Conservation (phyloP, 2,797 vertebrate species). For the Otolemur crassicaudatus region DNA sequence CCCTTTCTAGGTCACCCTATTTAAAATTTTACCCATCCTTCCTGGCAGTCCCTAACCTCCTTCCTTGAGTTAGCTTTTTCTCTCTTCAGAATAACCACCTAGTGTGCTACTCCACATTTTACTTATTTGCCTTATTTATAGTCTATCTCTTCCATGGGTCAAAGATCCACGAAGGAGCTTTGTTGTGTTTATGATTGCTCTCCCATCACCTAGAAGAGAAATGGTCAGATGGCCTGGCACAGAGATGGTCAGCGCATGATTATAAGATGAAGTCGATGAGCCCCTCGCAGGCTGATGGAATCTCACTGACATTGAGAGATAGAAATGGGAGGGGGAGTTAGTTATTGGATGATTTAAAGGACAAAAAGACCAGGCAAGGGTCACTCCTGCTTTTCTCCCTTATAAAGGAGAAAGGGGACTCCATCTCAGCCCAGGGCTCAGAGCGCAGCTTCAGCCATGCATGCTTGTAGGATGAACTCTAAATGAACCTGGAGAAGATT, state of each 20-base stretch:
- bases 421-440: neutral
- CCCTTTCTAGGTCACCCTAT: neutral
- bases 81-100: neutral
- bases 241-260: neutral
- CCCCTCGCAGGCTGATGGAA: neutral
- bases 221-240: neutral
- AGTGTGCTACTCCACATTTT: neutral
- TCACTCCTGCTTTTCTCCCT: neutral
- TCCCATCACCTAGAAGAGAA: neutral
- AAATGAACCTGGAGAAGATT: neutral
- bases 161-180: neutral
- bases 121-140: neutral
- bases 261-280: neutral
- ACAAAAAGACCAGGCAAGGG: neutral
- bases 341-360: neutral
- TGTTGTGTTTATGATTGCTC: neutral
- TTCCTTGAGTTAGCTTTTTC: neutral
- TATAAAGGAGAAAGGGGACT: neutral
- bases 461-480: neutral
- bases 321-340: accelerated
- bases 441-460: neutral
- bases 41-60: neutral
- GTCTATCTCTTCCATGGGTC: neutral
- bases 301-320: neutral
- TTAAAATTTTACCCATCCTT: too few relatives aligned